Percentiles rank a stretch among this genome's conserved stretches.
Evolutionary conservation across 1,140 invertebrate genomes (phyloP).

Genomic region (Tribolium castaneum): DNA sequence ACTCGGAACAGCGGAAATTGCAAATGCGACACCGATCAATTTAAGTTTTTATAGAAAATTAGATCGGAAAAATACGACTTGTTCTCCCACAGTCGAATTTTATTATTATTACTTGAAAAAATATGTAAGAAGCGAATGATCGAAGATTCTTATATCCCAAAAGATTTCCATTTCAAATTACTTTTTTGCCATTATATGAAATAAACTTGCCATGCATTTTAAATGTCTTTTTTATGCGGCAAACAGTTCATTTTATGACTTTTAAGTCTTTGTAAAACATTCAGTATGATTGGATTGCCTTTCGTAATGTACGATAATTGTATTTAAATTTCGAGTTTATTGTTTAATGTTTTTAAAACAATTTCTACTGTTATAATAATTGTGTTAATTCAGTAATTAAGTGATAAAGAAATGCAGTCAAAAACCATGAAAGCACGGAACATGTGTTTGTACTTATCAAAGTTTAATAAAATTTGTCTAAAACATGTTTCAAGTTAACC

Average conservation of each 20-base stretch:
- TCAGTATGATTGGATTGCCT: background rate
- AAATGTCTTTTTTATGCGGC: conserved; percentile 7
- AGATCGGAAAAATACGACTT: too few species aligned
- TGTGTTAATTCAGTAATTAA: too few species aligned
- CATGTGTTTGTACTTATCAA: too few species aligned
- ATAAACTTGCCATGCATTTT: conserved; percentile 8
- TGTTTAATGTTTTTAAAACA: too few species aligned
- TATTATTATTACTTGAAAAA: background rate
- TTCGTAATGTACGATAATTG: background rate
- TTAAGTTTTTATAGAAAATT: too few species aligned
- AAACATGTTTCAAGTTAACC: too few species aligned
- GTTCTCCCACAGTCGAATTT: too few species aligned
- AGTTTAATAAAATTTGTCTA: too few species aligned
- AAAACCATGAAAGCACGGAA: too few species aligned
- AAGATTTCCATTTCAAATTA: background rate
- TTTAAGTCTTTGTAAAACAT: background rate
- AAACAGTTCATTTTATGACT: background rate
- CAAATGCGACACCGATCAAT: too few species aligned
- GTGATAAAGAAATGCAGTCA: too few species aligned
- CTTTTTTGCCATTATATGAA: conserved; percentile 21
- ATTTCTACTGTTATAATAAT: too few species aligned
- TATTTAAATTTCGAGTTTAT: background rate
- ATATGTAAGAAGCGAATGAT: conserved; percentile 1
- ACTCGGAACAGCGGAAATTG: background rate
- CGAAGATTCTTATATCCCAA: background rate